Conservation (phyloP, 2,888 invertebrate genomes). For the Oxyscelio sp. region DNA sequence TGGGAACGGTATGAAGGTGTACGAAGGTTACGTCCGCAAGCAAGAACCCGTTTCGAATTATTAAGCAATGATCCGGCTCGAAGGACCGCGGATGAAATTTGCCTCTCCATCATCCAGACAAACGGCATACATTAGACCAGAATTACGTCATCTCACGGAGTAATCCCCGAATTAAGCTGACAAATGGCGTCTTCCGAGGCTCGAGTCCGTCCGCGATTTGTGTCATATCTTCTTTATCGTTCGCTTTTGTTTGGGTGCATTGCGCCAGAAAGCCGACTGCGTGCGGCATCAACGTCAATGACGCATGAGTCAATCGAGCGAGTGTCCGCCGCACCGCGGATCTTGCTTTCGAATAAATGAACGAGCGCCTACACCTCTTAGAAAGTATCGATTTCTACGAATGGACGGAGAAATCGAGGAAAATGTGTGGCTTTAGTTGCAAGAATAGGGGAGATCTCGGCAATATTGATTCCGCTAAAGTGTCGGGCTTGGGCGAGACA, state of each 20-base stretch:
- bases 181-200: no score
- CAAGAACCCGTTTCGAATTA: conserved; percentile 16
- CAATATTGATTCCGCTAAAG: conserved; percentile 58
- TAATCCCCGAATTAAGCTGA: conserved; percentile 28
- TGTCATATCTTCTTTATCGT: no score
- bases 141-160: conserved; percentile 11
- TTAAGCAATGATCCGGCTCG: background rate
- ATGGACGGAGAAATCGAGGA: conserved; percentile 60
- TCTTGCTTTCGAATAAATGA: conserved; percentile 69
- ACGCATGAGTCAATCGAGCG: conserved; percentile 62
- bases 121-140: conserved; percentile 1
- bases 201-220: no score
- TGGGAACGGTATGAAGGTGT: conserved; percentile 10
- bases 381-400: conserved; percentile 72
- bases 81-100: conserved; percentile 3
- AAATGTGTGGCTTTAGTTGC: conserved; percentile 46
- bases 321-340: conserved; percentile 46
- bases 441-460: conserved; percentile 50
- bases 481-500: conserved; percentile 36
- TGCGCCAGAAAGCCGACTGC: conserved; percentile 37
- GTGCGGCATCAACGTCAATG: conserved; percentile 40
- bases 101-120: background rate
- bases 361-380: conserved; percentile 60
- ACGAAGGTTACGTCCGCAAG: conserved; percentile 16
- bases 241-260: no score